Percentiles rank a stretch among this genome's conserved stretches.
These are phyloP conservation scores for Euleptes europaea DNA, from an alignment of 2,113 vertebrate genomes.

Conservation along the genomic window DNA sequence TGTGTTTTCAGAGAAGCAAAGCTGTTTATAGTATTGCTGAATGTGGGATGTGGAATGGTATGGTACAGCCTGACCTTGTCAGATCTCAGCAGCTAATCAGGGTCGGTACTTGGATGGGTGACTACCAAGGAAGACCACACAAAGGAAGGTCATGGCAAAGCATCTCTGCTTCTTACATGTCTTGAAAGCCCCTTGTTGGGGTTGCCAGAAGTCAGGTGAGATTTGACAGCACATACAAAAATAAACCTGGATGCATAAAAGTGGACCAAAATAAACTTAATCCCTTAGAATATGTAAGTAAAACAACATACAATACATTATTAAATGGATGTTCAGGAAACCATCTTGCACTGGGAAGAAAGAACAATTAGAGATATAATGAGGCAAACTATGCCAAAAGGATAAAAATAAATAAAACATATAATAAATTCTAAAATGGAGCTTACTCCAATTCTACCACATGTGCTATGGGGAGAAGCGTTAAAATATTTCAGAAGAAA, in stretches of 20 bases:
- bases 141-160: too few relatives aligned
- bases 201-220: background rate
- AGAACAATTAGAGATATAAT: background rate
- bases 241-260: background rate
- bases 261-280: background rate
- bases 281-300: background rate
- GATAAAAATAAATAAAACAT: background rate
- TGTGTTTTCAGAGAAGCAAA: background rate
- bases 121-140: too few relatives aligned
- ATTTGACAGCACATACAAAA: too few relatives aligned
- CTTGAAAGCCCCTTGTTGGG: background rate
- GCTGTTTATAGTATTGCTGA: background rate
- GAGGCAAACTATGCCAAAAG: conserved; percentile 3
- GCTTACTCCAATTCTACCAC: background rate
- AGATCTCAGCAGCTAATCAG: too few relatives aligned
- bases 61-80: too few relatives aligned
- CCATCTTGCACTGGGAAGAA: background rate
- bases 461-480: conserved; percentile 18
- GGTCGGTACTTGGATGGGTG: too few relatives aligned
- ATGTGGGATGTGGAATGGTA: too few relatives aligned
- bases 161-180: too few relatives aligned
- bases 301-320: background rate
- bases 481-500: conserved; percentile 55
- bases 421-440: background rate
- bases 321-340: background rate